Evolutionary conservation across 2,888 invertebrate species (phyloP), one percentile per base, ranked within the genome.

Genomic region (Myopa testacea): DNA sequence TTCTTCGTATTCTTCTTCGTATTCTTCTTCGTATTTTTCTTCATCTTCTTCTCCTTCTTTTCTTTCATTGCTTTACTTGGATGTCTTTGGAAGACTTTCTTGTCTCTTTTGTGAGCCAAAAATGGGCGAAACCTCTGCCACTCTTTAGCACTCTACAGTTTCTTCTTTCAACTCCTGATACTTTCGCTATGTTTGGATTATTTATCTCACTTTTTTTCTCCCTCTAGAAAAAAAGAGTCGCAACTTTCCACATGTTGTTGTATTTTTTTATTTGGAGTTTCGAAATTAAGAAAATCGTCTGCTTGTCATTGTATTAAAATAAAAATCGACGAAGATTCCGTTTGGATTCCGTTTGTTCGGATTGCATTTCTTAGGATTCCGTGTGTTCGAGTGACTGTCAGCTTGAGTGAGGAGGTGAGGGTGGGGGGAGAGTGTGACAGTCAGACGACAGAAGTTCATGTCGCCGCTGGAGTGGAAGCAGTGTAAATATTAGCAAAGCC

Each of bases 221-320:
- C 26, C 14, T 19, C 4, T 62, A 10, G 10, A 26, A 19, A 62
- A 62, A 38, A 26, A 65, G 16, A 65, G 34, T 4, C 3, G 12
- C 38, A 14, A 38, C 34, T 65, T 38, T 65, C 16, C 16, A 12
- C 12, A 12, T 16, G 14, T 70, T 70, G 3, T 69, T 50, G 45
- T 55, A 52, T 14, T 70, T 65, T 70, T 70, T 14, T 65, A 63
- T 69, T 60, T 68, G 14, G 75, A 76, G 70, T 76, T 78, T 72
- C n/a, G 45, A 68, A 76, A 71, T 73, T 71, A 75, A 76, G 76
- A 68, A 78, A 72, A 71, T 76, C 62, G 71, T 76, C 73, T 77
- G 70, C 38, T 55, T 76, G 79, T 71, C 75, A 72, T 63, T 55
- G 19, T 19, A 67, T 68, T 67, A 38, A 52, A 12, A 38, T 12